A percentile compares a stretch with the other conserved stretches of the same genome.
These are phyloP conservation scores for Oscheius myriophilus DNA, from an alignment of 2,888 invertebrate species.

Conservation along the genomic window DNA sequence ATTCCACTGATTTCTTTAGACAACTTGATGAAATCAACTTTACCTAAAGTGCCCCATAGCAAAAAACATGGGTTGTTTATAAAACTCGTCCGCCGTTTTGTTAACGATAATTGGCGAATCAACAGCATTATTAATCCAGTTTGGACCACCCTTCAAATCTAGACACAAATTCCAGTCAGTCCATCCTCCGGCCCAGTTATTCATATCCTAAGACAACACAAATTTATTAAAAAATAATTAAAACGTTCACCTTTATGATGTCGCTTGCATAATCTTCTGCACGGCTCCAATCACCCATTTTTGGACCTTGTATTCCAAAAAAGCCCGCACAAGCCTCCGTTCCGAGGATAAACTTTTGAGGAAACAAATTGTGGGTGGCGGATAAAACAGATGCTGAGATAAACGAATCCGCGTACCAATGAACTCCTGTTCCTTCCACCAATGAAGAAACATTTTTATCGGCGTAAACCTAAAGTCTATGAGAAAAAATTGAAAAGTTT, in stretches of 20 bases:
- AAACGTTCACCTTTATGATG: constrained; percentile 55
- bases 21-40: not conserved
- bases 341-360: constrained; percentile 80
- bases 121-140: constrained; percentile 83
- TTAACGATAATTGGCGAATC: constrained; percentile 83
- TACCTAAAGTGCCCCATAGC: constrained; percentile 81
- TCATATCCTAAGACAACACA: constrained; percentile 75
- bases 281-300: constrained; percentile 82
- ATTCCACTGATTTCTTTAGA: too few relatives aligned
- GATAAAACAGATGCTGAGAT: constrained; percentile 76
- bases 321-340: constrained; percentile 77
- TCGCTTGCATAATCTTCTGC: constrained; percentile 79
- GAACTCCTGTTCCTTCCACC: constrained; percentile 82
- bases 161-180: constrained; percentile 89
- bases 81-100: constrained; percentile 77
- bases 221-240: not conserved
- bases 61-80: constrained; percentile 89
- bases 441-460: constrained; percentile 69
- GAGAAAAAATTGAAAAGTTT: too few relatives aligned
- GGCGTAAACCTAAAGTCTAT: constrained; percentile 66
- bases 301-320: constrained; percentile 72
- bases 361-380: constrained; percentile 77
- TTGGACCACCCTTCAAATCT: constrained; percentile 82
- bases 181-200: constrained; percentile 84
- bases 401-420: constrained; percentile 81